These are phyloP conservation scores for Thumatha senex DNA, from an alignment of 2,888 invertebrate genomes.

Conservation along the genomic window DNA sequence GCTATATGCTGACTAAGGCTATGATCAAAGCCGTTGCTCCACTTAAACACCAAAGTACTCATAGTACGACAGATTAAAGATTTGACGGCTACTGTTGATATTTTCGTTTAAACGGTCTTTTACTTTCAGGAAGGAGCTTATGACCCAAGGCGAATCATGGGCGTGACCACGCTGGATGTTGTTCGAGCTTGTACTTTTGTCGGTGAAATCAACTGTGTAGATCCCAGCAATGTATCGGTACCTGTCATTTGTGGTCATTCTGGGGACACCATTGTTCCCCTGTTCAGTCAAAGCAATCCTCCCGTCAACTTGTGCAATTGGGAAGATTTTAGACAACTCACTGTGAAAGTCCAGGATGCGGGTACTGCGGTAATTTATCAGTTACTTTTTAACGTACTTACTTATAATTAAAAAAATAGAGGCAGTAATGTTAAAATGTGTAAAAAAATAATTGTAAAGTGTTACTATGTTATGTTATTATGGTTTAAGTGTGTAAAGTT, in stretches of 20 bases:
- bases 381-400: neutral
- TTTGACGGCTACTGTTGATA: no score
- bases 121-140: slow-evolving; percentile 88
- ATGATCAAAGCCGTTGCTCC: no score
- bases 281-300: slow-evolving; percentile 96
- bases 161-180: slow-evolving; percentile 98
- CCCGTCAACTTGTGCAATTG: slow-evolving; percentile 88
- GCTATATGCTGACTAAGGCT: no score
- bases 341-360: slow-evolving; percentile 98
- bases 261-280: slow-evolving; percentile 98
- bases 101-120: neutral
- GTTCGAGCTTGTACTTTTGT: slow-evolving; percentile 98
- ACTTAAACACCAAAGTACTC: no score
- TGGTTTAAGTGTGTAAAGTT: no score
- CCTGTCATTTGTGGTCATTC: slow-evolving; percentile 99
- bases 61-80: no score
- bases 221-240: slow-evolving; percentile 92
- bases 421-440: no score
- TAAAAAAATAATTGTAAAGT: no score
- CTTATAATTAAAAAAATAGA: no score
- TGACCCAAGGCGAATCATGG: slow-evolving; percentile 96
- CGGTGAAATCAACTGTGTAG: slow-evolving; percentile 93
- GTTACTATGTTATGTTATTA: no score
- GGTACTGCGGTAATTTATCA: slow-evolving; percentile 93
- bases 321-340: slow-evolving; percentile 92